A percentile compares a stretch with the other conserved stretches of the same genome.
These are phyloP conservation scores for Podarcis cretensis DNA, from an alignment of 2,113 vertebrate species.

Conservation along the genomic window DNA sequence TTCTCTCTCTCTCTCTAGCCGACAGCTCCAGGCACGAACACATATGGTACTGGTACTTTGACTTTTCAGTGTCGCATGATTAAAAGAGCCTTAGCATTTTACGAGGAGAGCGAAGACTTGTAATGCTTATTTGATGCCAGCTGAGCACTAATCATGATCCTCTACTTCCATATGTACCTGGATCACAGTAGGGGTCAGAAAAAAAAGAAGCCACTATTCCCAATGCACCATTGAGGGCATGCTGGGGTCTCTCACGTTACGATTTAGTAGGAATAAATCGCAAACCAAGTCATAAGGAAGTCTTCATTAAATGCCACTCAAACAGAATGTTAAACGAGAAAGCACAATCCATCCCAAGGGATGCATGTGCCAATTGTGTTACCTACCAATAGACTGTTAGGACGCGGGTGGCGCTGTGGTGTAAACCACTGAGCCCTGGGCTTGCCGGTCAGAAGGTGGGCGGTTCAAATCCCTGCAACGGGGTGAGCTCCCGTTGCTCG, in stretches of 20 bases:
- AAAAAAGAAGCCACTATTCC: not conserved
- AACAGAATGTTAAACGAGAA: not conserved
- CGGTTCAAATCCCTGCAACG: too few relatives aligned
- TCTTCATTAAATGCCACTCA: not conserved
- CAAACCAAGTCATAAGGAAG: not conserved
- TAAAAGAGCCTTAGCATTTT: slow-evolving; percentile 12
- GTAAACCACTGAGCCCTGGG: too few relatives aligned
- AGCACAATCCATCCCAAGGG: not conserved
- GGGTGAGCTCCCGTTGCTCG: too few relatives aligned
- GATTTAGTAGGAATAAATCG: not conserved
- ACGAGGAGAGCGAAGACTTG: not conserved
- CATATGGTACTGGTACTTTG: not conserved
- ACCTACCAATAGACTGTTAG: too few relatives aligned
- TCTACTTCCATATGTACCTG: not conserved
- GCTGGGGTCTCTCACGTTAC: not conserved
- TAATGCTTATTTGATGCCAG: not conserved
- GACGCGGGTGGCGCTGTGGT: too few relatives aligned
- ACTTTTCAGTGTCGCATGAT: not conserved
- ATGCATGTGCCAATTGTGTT: not conserved
- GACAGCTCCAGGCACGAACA: slow-evolving; percentile 25
- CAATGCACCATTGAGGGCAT: not conserved
- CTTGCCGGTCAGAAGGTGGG: too few relatives aligned
- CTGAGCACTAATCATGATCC: not conserved
- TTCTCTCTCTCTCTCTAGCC: slow-evolving; percentile 12
- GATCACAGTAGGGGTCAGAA: not conserved